Evolutionary conservation across 2,113 vertebrate species (phyloP).

Genomic region (Anolis carolinensis): DNA sequence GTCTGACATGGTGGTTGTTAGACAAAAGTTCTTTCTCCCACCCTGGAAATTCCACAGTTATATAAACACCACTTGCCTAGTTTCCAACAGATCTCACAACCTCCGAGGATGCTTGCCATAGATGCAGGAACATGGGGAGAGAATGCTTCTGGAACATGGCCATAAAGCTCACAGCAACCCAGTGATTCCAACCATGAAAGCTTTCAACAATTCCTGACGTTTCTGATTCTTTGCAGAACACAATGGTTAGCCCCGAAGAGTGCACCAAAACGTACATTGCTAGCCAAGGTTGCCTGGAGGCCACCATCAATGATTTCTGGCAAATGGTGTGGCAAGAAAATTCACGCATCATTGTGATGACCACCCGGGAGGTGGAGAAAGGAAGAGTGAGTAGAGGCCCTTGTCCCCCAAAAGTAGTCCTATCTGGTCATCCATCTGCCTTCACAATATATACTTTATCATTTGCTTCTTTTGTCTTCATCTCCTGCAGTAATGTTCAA

Average conservation of each 20-base stretch:
- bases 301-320: slow-evolving; percentile 93
- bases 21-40: too few relatives aligned
- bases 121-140: too few relatives aligned
- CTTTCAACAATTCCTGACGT: not conserved
- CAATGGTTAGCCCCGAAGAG: slow-evolving; percentile 72
- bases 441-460: not conserved
- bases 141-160: too few relatives aligned
- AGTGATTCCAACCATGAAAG: too few relatives aligned
- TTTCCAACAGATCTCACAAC: too few relatives aligned
- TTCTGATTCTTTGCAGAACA: slow-evolving; percentile 64
- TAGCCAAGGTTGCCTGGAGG: slow-evolving; percentile 89
- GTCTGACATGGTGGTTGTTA: too few relatives aligned
- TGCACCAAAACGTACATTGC: slow-evolving; percentile 89
- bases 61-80: too few relatives aligned
- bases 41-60: too few relatives aligned
- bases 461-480: not conserved
- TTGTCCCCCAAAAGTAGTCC: not conserved
- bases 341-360: slow-evolving; percentile 91
- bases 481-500: not conserved
- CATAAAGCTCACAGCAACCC: too few relatives aligned
- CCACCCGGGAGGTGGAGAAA: slow-evolving; percentile 94
- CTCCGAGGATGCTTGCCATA: too few relatives aligned
- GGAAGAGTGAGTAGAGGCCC: slow-evolving; percentile 82
- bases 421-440: not conserved
- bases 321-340: slow-evolving; percentile 95